A percentile compares a stretch with the other conserved stretches of the same genome.
These are phyloP conservation scores for Micrasema minimum DNA, from an alignment of 1,140 invertebrate species.

Conservation along the genomic window DNA sequence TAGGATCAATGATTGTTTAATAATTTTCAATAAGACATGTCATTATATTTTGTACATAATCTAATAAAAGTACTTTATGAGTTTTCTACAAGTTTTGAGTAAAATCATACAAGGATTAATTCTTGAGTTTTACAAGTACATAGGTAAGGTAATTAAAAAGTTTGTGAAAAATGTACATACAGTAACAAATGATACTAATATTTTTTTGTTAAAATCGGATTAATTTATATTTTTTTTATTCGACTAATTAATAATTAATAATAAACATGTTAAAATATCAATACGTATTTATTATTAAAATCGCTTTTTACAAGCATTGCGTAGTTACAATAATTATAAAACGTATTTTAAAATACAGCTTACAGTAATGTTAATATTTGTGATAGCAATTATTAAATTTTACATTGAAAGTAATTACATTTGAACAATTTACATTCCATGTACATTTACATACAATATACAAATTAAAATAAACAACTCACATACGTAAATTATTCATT, in stretches of 20 bases:
- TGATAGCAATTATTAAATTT: constrained; percentile 10
- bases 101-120: too few relatives aligned
- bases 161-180: constrained; percentile 1
- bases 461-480: constrained; percentile 5
- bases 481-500: constrained; percentile 23
- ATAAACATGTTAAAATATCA: constrained; percentile 24
- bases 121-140: too few relatives aligned
- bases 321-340: constrained; percentile 15
- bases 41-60: constrained; percentile 50
- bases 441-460: constrained; percentile 11
- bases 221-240: constrained; percentile 16
- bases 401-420: constrained; percentile 13
- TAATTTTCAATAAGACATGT: constrained; percentile 50
- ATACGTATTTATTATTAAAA: constrained; percentile 13
- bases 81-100: not conserved
- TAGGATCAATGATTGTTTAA: constrained; percentile 52
- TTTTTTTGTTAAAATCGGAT: constrained; percentile 26
- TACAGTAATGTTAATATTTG: constrained; percentile 5
- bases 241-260: constrained; percentile 13
- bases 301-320: constrained; percentile 14
- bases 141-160: not conserved
- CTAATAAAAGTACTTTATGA: constrained; percentile 28
- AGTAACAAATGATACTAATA: not conserved
- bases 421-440: constrained; percentile 17
- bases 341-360: constrained; percentile 11